Evolutionary conservation across 2,113 vertebrate genomes (phyloP).

Genomic region (Pangasianodon gigas): DNA sequence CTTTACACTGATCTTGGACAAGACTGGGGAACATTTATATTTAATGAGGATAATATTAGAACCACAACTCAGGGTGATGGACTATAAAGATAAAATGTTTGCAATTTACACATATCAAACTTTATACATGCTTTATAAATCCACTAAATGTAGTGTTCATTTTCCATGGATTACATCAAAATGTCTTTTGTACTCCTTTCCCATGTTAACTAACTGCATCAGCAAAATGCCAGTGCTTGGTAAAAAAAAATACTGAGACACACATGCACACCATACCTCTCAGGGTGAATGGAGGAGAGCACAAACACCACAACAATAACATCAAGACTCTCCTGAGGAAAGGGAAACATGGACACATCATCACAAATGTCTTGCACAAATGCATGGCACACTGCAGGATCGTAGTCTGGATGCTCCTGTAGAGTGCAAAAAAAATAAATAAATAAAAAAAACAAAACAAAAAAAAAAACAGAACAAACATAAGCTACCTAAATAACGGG

Average conservation of each 20-base stretch:
- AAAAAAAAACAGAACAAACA: not conserved
- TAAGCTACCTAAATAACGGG: not conserved
- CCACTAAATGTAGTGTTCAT: not conserved
- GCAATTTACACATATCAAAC: constrained; percentile 8
- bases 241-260: constrained; percentile 29
- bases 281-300: constrained; percentile 88
- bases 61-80: constrained; percentile 13
- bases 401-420: constrained; percentile 81
- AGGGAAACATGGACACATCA: constrained; percentile 79
- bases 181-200: not conserved
- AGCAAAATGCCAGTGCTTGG: no score
- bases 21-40: constrained; percentile 11
- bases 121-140: not conserved
- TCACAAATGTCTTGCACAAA: constrained; percentile 89
- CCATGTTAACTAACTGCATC: not conserved
- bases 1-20: not conserved
- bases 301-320: constrained; percentile 89
- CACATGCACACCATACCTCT: constrained; percentile 74
- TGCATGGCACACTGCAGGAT: constrained; percentile 79
- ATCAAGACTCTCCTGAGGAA: constrained; percentile 85
- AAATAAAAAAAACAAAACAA: not conserved
- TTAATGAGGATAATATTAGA: constrained; percentile 31
- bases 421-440: constrained; percentile 29
- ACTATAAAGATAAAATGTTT: constrained; percentile 45
- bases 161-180: not conserved